Evolutionary conservation across 2,888 invertebrate species (phyloP).

Genomic region (Ormia ochracea): DNA sequence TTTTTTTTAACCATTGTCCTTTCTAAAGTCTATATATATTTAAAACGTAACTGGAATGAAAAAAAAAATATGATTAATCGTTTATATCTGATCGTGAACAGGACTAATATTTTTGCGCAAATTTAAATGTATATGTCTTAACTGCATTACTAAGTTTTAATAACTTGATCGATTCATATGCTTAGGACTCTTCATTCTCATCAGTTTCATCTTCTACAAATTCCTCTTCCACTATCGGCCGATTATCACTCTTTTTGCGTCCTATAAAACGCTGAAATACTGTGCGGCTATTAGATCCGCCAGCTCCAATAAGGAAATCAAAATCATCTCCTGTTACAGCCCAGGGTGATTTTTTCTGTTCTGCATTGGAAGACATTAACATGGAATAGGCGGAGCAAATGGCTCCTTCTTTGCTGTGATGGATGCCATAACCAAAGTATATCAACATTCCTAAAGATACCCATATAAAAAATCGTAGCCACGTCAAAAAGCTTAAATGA

Average conservation of each 20-base stretch:
- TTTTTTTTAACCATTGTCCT: no score
- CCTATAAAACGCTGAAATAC: slow-evolving; percentile 74
- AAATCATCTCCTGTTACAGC: slow-evolving; percentile 70
- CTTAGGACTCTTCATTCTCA: slow-evolving; percentile 51
- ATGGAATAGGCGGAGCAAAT: slow-evolving; percentile 80
- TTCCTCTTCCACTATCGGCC: slow-evolving; percentile 71
- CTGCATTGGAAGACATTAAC: slow-evolving; percentile 82
- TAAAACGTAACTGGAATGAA: no score
- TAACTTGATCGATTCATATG: background rate
- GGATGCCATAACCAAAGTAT: slow-evolving; percentile 90
- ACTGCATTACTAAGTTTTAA: no score
- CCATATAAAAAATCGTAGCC: slow-evolving; percentile 91
- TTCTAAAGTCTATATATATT: no score
- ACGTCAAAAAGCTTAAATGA: slow-evolving; percentile 87
- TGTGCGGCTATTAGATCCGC: slow-evolving; percentile 66
- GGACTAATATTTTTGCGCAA: slow-evolving; percentile 26
- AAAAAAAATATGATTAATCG: no score
- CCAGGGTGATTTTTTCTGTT: slow-evolving; percentile 80
- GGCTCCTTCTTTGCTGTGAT: slow-evolving; percentile 88
- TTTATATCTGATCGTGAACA: no score
- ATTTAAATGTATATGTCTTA: background rate
- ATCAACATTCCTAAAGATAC: slow-evolving; percentile 89
- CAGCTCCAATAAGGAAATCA: slow-evolving; percentile 45
- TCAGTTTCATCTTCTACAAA: slow-evolving; percentile 46
- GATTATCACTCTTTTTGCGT: slow-evolving; percentile 72